A percentile compares a stretch with the other conserved stretches of the same genome.
Evolutionary conservation across 2,888 invertebrate species (phyloP).

Genomic region (Drosophila antonietae): DNA sequence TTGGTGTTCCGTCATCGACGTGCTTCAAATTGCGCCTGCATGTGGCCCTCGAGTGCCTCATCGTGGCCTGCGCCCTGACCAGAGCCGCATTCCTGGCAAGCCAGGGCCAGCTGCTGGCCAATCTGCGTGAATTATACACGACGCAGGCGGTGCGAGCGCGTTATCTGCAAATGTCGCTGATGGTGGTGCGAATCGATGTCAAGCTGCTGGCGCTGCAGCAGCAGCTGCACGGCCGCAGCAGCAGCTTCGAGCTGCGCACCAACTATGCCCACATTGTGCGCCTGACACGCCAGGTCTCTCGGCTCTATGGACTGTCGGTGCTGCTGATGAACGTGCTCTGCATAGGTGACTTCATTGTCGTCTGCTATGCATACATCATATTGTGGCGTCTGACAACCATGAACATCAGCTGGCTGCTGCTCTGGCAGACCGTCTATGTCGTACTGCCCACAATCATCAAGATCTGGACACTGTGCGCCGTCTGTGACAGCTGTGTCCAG

Average conservation of each 20-base stretch:
- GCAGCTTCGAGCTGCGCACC: conserved; percentile 26
- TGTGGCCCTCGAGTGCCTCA: conserved; percentile 34
- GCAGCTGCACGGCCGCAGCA: not conserved
- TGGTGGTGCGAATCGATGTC: conserved; percentile 60
- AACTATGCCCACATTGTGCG: conserved; percentile 54
- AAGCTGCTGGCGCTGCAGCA: conserved; percentile 44
- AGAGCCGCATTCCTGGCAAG: not conserved
- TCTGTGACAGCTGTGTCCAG: conserved; percentile 51
- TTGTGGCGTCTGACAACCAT: conserved; percentile 19
- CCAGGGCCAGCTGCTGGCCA: not conserved
- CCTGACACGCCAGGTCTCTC: conserved; percentile 44
- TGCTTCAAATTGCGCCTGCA: conserved; percentile 20
- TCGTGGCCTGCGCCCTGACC: not conserved
- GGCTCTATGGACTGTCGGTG: conserved; percentile 58
- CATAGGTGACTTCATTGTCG: conserved; percentile 62
- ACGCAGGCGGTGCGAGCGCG: conserved; percentile 58
- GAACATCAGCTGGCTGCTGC: conserved; percentile 12
- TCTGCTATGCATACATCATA: conserved; percentile 52
- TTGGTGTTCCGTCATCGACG: not conserved
- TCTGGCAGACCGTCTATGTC: conserved; percentile 28
- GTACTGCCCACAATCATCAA: conserved; percentile 55
- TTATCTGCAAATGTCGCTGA: conserved; percentile 58
- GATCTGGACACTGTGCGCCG: conserved; percentile 53
- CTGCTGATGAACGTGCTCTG: conserved; percentile 66
- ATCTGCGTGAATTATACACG: conserved; percentile 36